Evolutionary conservation across 53 echinoderm and acorn worm genomes (phyloP), one percentile per base, ranked within the genome.

Genomic region (Stichopus horrens): DNA sequence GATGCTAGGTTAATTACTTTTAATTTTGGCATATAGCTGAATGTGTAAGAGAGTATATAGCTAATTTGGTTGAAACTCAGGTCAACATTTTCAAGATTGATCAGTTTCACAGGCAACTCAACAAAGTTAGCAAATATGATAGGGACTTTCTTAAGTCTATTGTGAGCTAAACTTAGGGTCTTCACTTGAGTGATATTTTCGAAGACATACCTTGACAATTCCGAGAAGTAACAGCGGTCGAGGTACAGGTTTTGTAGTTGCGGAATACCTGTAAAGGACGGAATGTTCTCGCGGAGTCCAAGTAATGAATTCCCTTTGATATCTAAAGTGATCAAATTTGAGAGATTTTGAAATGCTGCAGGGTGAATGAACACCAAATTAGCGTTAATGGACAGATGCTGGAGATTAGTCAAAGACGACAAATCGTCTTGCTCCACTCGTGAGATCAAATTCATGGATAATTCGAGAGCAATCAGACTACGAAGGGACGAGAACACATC

Each of bases 71-170:
- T 84, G 63, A 22, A 6, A 8, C 65, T 65, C 4, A 84, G 13
- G 37, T 84, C 84, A 66, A 63, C 37, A 14, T 9, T 16, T 63
- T 84, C 63, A 52, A 84, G 56, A 7, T 83, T 21, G 9, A 21
- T 21, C 19, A 83, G 60, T 7, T 5, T 59, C 58, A 83, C 83
- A 6, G 59, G 83, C 0, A 58, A n/a, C 18, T 9, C 16, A 10
- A 16, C 20, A 83, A 58, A 21, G 11, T 83, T 59, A 7, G 58
- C 83, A n/a, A 83, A 83, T 54, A 83, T 83, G 37, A 58, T 21
- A 4, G 83, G 83, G 23, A 83, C 55, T 56, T 83, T 5, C 18
- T 20, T 8, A 9, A 83, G 57, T 59, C 13, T 55, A 7, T 83
- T 83, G 16, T 83, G 4, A 4, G 20, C 19, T 21, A 83, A 59